These are phyloP conservation scores for Drosophila testacea DNA, from an alignment of 2,888 invertebrate genomes.

Conservation along the genomic window DNA sequence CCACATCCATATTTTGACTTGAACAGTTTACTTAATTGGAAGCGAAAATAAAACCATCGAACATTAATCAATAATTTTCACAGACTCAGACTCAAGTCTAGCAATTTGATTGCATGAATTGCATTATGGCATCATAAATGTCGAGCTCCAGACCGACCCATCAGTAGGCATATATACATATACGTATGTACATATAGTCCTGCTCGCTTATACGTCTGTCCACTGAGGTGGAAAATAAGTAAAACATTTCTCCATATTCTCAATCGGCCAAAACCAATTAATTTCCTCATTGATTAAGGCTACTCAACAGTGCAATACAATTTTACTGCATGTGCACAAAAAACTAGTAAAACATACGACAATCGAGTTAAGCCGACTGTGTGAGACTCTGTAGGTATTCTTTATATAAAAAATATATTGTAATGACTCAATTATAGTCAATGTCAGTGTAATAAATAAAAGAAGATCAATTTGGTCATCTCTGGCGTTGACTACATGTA, in stretches of 20 bases:
- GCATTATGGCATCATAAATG: slow-evolving; percentile 48
- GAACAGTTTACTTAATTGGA: slow-evolving; percentile 20
- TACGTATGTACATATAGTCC: slow-evolving; percentile 1
- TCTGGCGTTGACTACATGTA: too few species aligned
- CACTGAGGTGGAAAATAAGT: slow-evolving; percentile 41
- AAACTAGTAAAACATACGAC: neutral
- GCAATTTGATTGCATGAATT: slow-evolving; percentile 42
- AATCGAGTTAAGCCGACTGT: too few species aligned
- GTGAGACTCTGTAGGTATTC: too few species aligned
- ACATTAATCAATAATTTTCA: slow-evolving; percentile 58
- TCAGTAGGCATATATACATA: slow-evolving; percentile 10
- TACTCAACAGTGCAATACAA: slow-evolving; percentile 24
- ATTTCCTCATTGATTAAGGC: slow-evolving; percentile 50
- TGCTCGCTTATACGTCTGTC: slow-evolving; percentile 6
- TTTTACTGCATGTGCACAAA: slow-evolving; percentile 26
- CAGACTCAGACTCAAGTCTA: slow-evolving; percentile 20
- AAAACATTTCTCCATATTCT: slow-evolving; percentile 13
- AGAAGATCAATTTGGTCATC: too few species aligned
- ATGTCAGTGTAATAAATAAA: too few species aligned
- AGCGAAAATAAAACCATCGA: slow-evolving; percentile 17
- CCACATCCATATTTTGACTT: slow-evolving; percentile 38
- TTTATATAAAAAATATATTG: too few species aligned
- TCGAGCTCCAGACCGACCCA: slow-evolving; percentile 3
- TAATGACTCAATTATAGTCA: too few species aligned
- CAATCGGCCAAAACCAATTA: slow-evolving; percentile 45